phyloP scores from a whole-genome alignment of 2,888 invertebrate species.

The Stenchaetothrips biformis region DNA sequence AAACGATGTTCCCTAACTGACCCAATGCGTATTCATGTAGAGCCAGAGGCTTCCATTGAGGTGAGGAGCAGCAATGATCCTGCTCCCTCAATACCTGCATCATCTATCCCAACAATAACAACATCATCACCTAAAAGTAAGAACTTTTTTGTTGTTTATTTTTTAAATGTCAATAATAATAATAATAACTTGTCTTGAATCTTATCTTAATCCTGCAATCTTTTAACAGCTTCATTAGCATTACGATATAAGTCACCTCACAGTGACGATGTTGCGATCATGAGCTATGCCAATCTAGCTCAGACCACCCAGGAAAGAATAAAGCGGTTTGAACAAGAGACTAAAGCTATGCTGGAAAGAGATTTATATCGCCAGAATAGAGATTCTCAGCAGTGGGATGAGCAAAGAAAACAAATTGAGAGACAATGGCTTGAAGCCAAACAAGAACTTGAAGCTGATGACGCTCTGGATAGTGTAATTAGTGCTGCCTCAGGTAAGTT shows the following conservation, averaged over 20 bases:
- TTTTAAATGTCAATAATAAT: not conserved
- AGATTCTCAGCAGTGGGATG: constrained; percentile 49
- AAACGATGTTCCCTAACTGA: constrained; percentile 12
- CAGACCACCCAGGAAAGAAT: constrained; percentile 60
- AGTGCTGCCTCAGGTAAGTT: not conserved
- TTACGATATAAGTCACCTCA: not conserved
- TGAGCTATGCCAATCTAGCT: constrained; percentile 56
- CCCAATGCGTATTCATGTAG: constrained; percentile 1
- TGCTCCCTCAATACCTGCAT: not conserved
- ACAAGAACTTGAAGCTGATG: constrained; percentile 51
- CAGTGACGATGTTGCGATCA: constrained; percentile 47
- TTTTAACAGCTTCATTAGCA: not conserved
- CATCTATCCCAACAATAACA: not conserved
- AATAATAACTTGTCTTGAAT: not conserved
- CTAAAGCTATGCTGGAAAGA: constrained; percentile 61
- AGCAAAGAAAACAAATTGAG: constrained; percentile 50
- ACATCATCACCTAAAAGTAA: constrained; percentile 1
- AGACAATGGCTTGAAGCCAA: constrained; percentile 51
- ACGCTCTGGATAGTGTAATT: constrained; percentile 48
- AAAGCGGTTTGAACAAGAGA: constrained; percentile 70
- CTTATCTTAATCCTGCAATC: not conserved
- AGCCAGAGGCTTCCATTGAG: not conserved
- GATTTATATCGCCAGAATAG: constrained; percentile 45
- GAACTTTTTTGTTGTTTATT: not conserved
- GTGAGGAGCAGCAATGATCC: not conserved